These are phyloP conservation scores for Drymonia ruficornis DNA, from an alignment of 2,888 invertebrate genomes.

Conservation along the genomic window DNA sequence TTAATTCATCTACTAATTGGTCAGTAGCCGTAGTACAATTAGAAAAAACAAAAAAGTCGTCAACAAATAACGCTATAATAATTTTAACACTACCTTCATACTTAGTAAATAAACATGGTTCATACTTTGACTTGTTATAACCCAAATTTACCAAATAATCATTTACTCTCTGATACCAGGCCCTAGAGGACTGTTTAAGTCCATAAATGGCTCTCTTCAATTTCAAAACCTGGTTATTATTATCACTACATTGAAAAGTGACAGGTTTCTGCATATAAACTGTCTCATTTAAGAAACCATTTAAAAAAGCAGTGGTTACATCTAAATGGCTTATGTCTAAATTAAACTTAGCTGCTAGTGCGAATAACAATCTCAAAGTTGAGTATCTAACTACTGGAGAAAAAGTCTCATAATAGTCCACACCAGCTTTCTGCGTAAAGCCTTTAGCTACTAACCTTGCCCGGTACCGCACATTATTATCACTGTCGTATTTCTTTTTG, in stretches of 20 bases:
- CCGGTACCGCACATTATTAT: conserved; percentile 10
- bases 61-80: too few relatives aligned
- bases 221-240: too few relatives aligned
- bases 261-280: conserved; percentile 8
- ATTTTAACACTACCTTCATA: too few relatives aligned
- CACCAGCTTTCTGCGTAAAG: conserved; percentile 12
- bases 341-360: conserved; percentile 3
- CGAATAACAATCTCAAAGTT: conserved; percentile 12
- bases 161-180: conserved; percentile 1
- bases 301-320: conserved; percentile 11
- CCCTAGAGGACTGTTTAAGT: not conserved
- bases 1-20: too few relatives aligned
- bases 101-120: too few relatives aligned
- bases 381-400: too few relatives aligned
- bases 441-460: conserved; percentile 21
- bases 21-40: too few relatives aligned
- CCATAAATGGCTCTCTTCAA: conserved; percentile 20
- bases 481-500: conserved; percentile 8
- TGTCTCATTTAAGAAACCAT: conserved; percentile 8
- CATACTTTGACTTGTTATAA: too few relatives aligned
- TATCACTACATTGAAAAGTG: not conserved
- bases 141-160: too few relatives aligned
- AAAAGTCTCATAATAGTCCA: conserved; percentile 13
- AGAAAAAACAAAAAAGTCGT: too few relatives aligned
- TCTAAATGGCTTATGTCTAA: conserved; percentile 8